phyloP scores from a whole-genome alignment of 2,888 invertebrate genomes.

The Morpho achilles region DNA sequence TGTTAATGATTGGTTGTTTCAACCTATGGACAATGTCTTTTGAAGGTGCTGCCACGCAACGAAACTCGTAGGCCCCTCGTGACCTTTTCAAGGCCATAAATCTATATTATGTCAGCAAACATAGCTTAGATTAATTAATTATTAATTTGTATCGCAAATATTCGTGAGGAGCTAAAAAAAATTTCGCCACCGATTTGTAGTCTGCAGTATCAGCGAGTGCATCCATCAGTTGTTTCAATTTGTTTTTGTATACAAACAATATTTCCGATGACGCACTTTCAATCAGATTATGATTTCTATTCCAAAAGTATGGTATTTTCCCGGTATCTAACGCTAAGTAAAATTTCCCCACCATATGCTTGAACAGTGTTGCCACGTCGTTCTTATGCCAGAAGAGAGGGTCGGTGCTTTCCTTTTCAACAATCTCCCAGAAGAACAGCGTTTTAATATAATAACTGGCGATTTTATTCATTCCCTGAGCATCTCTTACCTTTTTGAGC shows the following conservation, averaged over 20 bases:
- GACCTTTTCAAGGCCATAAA: too few species aligned
- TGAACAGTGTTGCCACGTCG: conserved; percentile 45
- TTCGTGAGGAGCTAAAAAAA: conserved; percentile 42
- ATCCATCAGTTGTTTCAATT: conserved; percentile 39
- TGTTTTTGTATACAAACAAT: conserved; percentile 40
- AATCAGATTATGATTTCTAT: conserved; percentile 62
- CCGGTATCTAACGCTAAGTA: conserved; percentile 40
- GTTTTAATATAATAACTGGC: conserved; percentile 80
- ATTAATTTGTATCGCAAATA: conserved; percentile 39
- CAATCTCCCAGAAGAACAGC: conserved; percentile 62
- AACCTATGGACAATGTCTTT: too few species aligned
- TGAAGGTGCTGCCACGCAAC: too few species aligned
- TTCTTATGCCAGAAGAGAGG: conserved; percentile 44
- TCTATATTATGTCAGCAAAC: too few species aligned
- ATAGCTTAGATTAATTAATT: too few species aligned
- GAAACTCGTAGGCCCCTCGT: too few species aligned
- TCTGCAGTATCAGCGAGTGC: conserved; percentile 37
- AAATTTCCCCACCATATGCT: conserved; percentile 60
- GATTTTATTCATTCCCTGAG: conserved; percentile 56
- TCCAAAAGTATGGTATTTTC: conserved; percentile 71
- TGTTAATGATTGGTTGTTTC: too few species aligned
- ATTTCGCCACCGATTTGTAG: conserved; percentile 49
- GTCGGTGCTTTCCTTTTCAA: conserved; percentile 30
- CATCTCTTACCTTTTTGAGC: conserved; percentile 75
- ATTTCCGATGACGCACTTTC: conserved; percentile 32